Base-by-base conservation (phyloP, 2,888 invertebrate species). In the Scaptomyza parva region DNA sequence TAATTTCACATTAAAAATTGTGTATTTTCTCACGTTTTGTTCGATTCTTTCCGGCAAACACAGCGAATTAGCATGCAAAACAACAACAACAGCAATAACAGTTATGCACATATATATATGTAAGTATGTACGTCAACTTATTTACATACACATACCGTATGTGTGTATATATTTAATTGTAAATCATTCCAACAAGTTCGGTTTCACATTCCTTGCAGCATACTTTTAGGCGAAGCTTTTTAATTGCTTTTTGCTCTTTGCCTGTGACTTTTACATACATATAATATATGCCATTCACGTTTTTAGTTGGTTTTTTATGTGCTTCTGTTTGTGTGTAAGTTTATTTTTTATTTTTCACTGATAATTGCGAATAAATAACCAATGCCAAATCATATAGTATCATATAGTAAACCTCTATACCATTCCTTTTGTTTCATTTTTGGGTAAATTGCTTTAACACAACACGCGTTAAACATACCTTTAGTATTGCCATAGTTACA, bases 201-300 rank as follows among this genome's bases (percentile, higher is more conserved):
- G 14, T 11, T 18, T 6, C 39, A 9, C 30, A 35, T 62, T 63
- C 57, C 57, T 22, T 30, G 45, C 39, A 62, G 55, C 50, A 76
- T 78, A 79, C 70, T 80, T 83, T 83, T 72, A 44, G 86, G 83
- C 78, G 0, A 37, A 6, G 52, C 45, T 43, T 44, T 17, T 53
- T 54, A 75, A 62, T 59, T 11, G 43, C 17, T 47, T 47, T 47
- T 53, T 30, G 26, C 30, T 24, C n/a, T 52, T 30, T 41, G 20
- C 28, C 14, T 17, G n/a, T n/a, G n/a, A 39, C 7, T 20, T 5
- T 14, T 3, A 26, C 24, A 26, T 26, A 26, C 6, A 26, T 1
- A 26, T 26, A 26, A 6, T 26, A 26, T 7, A 26, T 40, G n/a
- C n/a, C n/a, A 12, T 22, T 37, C n/a, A 11, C 12, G 4, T n/a